phyloP scores from a whole-genome alignment of 2,797 vertebrate species.

The Ambastaia sidthimunki region DNA sequence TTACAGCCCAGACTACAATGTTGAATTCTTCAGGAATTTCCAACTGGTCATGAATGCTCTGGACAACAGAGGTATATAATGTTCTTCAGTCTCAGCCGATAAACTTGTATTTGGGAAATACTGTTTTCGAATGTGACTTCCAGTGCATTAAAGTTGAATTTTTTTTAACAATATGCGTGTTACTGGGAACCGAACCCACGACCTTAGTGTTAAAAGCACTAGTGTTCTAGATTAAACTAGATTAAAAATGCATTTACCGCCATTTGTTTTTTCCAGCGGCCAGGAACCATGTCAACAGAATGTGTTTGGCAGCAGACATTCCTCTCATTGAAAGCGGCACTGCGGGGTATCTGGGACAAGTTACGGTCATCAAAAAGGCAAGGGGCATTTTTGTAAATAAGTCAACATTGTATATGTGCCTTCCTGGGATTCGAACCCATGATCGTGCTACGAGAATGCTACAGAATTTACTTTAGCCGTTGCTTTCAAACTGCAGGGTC shows the following conservation, averaged over 20 bases:
- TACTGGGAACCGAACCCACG: background rate
- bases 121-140: too few species aligned
- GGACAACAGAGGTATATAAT: slow-evolving; percentile 91
- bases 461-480: background rate
- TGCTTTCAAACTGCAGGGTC: slow-evolving; percentile 77
- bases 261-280: slow-evolving; percentile 79
- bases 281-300: slow-evolving; percentile 97
- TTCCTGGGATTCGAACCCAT: background rate
- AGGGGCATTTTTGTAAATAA: background rate
- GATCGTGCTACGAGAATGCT: background rate
- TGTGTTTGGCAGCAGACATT: slow-evolving; percentile 96
- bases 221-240: too few species aligned
- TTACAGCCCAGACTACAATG: slow-evolving; percentile 92
- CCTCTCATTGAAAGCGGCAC: slow-evolving; percentile 97
- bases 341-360: slow-evolving; percentile 96
- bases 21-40: slow-evolving; percentile 96
- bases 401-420: background rate
- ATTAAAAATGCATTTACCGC: background rate
- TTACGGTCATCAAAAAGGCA: slow-evolving; percentile 98
- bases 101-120: too few species aligned
- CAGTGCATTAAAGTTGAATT: too few species aligned
- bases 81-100: background rate
- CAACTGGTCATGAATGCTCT: slow-evolving; percentile 96
- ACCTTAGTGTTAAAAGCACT: background rate
- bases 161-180: too few species aligned